These are phyloP conservation scores for Hepsetus odoe DNA, from an alignment of 2,113 vertebrate species.

Conservation along the genomic window DNA sequence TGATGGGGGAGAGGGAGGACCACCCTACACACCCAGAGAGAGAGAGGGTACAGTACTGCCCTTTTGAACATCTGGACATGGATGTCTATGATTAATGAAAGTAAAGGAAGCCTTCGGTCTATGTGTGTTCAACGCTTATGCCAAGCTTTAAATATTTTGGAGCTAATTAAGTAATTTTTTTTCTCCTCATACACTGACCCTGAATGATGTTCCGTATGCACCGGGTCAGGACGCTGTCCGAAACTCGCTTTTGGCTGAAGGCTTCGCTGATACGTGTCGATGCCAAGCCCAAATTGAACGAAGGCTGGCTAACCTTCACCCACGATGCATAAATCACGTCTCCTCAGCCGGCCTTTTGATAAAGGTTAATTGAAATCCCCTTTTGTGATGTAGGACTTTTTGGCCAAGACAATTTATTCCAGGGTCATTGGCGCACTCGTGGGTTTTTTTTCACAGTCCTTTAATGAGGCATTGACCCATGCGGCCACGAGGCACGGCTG, in stretches of 20 bases:
- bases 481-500: neutral
- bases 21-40: no score
- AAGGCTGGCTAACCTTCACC: slow-evolving; percentile 54
- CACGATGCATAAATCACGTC: slow-evolving; percentile 36
- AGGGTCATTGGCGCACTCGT: slow-evolving; percentile 39
- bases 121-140: no score
- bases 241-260: neutral
- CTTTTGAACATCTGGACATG: no score
- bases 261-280: slow-evolving; percentile 36
- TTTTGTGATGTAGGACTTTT: slow-evolving; percentile 51
- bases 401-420: slow-evolving; percentile 49
- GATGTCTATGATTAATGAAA: no score
- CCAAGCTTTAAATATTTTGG: no score
- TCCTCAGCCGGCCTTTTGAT: slow-evolving; percentile 39
- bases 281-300: slow-evolving; percentile 40
- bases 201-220: neutral
- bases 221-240: neutral
- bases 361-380: slow-evolving; percentile 63
- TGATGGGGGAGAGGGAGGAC: no score
- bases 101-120: no score
- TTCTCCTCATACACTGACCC: neutral
- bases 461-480: slow-evolving; percentile 45
- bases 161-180: neutral
- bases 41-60: no score
- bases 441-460: slow-evolving; percentile 23